These are phyloP conservation scores for Cebidichthys violaceus DNA, from an alignment of 2,113 vertebrate species.

Conservation along the genomic window DNA sequence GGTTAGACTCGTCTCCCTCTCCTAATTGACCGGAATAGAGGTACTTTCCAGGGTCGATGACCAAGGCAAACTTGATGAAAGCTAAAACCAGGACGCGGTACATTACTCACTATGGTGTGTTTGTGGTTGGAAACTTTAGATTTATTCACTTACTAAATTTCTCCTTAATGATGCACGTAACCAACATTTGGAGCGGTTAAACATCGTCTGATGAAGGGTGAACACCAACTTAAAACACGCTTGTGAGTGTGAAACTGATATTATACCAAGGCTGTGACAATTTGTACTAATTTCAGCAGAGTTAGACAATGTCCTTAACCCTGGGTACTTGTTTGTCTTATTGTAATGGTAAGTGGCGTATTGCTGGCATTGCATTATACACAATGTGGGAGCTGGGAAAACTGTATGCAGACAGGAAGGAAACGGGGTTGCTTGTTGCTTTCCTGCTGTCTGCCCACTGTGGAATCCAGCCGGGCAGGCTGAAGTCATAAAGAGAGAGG, in stretches of 20 bases:
- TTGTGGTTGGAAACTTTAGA: conserved; percentile 5
- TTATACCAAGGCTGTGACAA: neutral
- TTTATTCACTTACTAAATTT: neutral
- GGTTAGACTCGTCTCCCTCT: conserved; percentile 59
- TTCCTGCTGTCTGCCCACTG: conserved; percentile 68
- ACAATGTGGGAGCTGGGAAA: conserved; percentile 11
- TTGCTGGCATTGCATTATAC: conserved; percentile 27
- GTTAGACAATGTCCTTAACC: conserved; percentile 15
- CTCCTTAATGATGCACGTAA: neutral
- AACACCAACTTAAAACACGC: neutral
- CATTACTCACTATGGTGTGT: neutral
- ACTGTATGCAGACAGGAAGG: conserved; percentile 63
- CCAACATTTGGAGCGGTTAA: neutral
- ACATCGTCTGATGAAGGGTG: neutral
- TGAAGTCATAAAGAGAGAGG: conserved; percentile 4
- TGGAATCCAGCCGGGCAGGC: conserved; percentile 65
- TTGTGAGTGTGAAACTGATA: conserved; percentile 9
- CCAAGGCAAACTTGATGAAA: neutral
- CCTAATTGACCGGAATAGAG: conserved; percentile 54
- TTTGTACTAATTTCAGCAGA: neutral
- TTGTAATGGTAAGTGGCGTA: conserved; percentile 1
- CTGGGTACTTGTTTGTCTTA: conserved; percentile 26
- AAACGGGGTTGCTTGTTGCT: conserved; percentile 41
- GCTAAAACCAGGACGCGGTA: conserved; percentile 8
- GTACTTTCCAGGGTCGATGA: conserved; percentile 42